phyloP scores from a whole-genome alignment of 1,140 invertebrate genomes.

The Ylistrum balloti region DNA sequence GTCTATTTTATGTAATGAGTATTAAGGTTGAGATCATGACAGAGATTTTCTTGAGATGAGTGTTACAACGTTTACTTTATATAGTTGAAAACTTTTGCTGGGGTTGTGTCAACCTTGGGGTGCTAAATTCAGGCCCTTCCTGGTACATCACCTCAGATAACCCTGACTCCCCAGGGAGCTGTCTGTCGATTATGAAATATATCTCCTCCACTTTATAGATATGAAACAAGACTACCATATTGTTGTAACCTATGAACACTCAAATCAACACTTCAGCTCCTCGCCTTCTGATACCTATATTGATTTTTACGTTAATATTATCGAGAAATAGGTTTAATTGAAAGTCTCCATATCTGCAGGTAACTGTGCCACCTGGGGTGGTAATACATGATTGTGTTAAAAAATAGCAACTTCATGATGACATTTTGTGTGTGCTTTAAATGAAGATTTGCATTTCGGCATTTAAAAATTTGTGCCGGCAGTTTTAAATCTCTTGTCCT shows the following conservation, averaged over 20 bases:
- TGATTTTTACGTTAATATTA: background rate
- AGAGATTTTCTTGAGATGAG: background rate
- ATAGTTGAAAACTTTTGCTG: background rate
- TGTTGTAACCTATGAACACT: background rate
- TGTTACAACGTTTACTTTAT: background rate
- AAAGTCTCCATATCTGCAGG: background rate
- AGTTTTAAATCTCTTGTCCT: too few relatives aligned
- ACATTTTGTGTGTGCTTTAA: background rate
- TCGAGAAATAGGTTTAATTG: background rate
- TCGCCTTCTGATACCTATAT: background rate
- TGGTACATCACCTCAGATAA: background rate
- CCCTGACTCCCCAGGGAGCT: background rate
- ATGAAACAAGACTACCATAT: background rate
- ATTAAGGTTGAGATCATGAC: background rate
- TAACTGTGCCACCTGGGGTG: background rate
- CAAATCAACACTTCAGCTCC: background rate
- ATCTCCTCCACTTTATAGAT: background rate
- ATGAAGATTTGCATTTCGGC: background rate
- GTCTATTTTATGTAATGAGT: background rate
- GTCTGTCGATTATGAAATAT: background rate
- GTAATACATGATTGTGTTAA: background rate
- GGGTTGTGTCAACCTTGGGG: background rate
- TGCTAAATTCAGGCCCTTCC: background rate
- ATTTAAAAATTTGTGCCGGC: background rate
- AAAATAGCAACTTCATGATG: background rate